Evolutionary conservation across 1,140 invertebrate species (phyloP).

Genomic region (Mercenaria mercenaria): DNA sequence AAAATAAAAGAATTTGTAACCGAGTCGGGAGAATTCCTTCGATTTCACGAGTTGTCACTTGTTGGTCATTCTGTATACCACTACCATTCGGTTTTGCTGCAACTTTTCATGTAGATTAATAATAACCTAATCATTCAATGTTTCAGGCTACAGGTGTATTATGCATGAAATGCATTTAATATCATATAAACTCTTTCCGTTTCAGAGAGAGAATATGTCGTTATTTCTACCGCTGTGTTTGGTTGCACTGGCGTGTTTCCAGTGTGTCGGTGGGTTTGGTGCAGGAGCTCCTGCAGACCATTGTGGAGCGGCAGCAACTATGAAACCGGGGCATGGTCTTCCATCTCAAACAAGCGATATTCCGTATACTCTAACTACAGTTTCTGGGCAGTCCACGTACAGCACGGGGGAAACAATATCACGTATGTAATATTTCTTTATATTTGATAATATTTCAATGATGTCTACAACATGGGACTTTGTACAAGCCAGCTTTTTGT

Average conservation of each 20-base stretch:
- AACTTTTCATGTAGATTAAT: no score
- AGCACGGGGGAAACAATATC: slow-evolving; percentile 26
- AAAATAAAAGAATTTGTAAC: no score
- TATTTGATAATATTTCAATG: neutral
- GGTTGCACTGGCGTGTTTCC: neutral
- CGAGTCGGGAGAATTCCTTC: no score
- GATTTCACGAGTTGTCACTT: no score
- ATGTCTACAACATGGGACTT: neutral
- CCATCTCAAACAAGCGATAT: neutral
- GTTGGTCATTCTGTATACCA: no score
- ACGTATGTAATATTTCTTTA: neutral
- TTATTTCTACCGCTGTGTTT: neutral
- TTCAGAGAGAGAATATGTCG: neutral
- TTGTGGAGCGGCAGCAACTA: neutral
- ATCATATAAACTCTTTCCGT: neutral
- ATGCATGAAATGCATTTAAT: no score
- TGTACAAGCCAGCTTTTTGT: no score
- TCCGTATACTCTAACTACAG: slow-evolving; percentile 2
- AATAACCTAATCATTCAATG: no score
- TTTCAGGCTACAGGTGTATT: no score
- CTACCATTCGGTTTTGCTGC: no score
- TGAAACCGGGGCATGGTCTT: slow-evolving; percentile 52
- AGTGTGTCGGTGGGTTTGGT: neutral
- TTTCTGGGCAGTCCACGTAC: neutral
- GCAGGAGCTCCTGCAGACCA: neutral